These are phyloP conservation scores for Metalampra italica DNA, from an alignment of 2,888 invertebrate genomes.

Conservation along the genomic window DNA sequence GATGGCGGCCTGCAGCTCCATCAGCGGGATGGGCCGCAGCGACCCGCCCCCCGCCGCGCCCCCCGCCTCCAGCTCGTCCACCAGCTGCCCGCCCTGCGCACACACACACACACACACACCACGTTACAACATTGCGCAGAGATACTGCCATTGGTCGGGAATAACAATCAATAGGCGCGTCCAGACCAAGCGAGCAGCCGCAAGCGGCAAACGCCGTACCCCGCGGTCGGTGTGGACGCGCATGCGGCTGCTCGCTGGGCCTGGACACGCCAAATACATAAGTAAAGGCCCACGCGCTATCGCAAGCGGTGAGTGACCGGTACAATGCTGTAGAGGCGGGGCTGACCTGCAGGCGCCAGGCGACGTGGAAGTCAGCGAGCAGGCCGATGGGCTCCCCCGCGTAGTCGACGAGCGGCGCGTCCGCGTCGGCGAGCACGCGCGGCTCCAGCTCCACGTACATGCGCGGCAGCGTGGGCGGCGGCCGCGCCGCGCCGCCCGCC, in stretches of 20 bases:
- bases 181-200: too few species aligned
- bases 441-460: slow-evolving; percentile 64
- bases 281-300: too few species aligned
- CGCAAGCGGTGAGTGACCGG: too few species aligned
- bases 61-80: slow-evolving; percentile 43
- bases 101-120: not conserved
- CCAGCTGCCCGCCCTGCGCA: slow-evolving; percentile 43
- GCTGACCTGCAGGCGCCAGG: slow-evolving; percentile 48
- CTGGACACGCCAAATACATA: too few species aligned
- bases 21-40: slow-evolving; percentile 41
- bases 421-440: slow-evolving; percentile 36
- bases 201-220: too few species aligned
- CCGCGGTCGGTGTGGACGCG: too few species aligned
- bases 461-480: slow-evolving; percentile 66
- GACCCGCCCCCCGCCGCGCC: not conserved
- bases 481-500: slow-evolving; percentile 32
- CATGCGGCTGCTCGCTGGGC: too few species aligned
- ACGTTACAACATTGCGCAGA: too few species aligned
- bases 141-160: too few species aligned
- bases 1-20: slow-evolving; percentile 57
- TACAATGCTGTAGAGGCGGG: too few species aligned
- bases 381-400: slow-evolving; percentile 52
- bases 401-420: slow-evolving; percentile 52
- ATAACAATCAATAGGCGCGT: not conserved
- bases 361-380: slow-evolving; percentile 54